These are phyloP conservation scores for Harpalus rubripes DNA, from an alignment of 2,888 invertebrate species.

Conservation along the genomic window DNA sequence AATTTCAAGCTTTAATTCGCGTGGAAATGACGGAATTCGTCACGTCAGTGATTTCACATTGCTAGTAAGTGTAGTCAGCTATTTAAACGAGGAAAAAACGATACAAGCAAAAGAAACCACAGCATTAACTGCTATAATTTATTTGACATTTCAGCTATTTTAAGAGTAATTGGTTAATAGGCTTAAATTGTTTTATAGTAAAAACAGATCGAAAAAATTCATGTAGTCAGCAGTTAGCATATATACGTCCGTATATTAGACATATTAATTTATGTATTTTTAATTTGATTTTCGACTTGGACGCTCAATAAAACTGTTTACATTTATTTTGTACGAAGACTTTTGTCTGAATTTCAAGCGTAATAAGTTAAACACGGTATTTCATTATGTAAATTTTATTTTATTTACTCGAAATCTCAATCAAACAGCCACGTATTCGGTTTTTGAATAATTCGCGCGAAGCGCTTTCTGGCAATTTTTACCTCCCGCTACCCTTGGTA, in stretches of 20 bases:
- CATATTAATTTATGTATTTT: not conserved
- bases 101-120: not conserved
- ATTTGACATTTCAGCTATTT: not conserved
- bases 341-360: no score
- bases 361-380: no score
- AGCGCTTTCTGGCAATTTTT: no score
- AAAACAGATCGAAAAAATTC: not conserved
- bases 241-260: not conserved
- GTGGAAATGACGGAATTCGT: not conserved
- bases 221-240: not conserved
- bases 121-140: not conserved
- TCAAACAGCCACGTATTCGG: no score
- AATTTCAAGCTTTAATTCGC: not conserved
- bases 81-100: not conserved
- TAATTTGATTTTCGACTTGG: not conserved
- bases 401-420: no score
- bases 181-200: constrained; percentile 1
- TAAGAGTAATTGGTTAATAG: not conserved
- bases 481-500: no score
- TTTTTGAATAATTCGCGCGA: no score
- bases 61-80: not conserved
- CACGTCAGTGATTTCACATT: not conserved
- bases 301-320: no score
- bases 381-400: no score
- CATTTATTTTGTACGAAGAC: no score